phyloP scores from a whole-genome alignment of 2,797 vertebrate species.

The Pseudochirops corinnae region DNA sequence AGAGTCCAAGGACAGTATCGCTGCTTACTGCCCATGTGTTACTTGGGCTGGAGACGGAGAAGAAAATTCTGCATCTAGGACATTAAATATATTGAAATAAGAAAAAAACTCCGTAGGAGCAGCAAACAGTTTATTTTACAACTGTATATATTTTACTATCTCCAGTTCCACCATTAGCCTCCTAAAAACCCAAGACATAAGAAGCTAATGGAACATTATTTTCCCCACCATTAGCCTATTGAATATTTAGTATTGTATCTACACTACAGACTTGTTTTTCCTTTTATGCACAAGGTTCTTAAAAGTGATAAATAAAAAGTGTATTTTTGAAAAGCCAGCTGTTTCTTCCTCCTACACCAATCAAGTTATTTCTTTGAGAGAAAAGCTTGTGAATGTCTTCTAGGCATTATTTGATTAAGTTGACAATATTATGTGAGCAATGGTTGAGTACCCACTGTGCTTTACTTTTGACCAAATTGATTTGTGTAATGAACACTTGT shows the following conservation, averaged over 20 bases:
- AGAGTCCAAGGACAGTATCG: neutral
- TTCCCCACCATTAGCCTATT: neutral
- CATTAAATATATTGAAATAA: neutral
- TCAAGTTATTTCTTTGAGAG: constrained; percentile 83
- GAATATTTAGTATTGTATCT: constrained; percentile 44
- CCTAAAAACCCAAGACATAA: neutral
- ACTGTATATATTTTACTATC: neutral
- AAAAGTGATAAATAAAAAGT: constrained; percentile 70
- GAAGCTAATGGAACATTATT: fast-evolving
- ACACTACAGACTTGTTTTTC: neutral
- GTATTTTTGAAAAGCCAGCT: constrained; percentile 72
- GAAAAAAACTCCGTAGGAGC: neutral
- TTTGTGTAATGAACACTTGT: constrained; percentile 90
- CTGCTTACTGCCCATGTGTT: neutral
- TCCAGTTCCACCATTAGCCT: neutral
- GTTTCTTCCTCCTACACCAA: constrained; percentile 80
- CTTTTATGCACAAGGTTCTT: constrained; percentile 40
- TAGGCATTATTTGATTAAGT: constrained; percentile 89
- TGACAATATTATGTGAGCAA: constrained; percentile 88
- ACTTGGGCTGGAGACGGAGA: neutral
- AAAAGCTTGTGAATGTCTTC: constrained; percentile 85
- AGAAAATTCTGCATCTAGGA: neutral
- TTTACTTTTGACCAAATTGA: constrained; percentile 90
- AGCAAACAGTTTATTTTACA: neutral
- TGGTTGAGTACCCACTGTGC: constrained; percentile 86